Evolutionary conservation across 1,140 invertebrate genomes (phyloP).

Genomic region (Drosophila virilis): DNA sequence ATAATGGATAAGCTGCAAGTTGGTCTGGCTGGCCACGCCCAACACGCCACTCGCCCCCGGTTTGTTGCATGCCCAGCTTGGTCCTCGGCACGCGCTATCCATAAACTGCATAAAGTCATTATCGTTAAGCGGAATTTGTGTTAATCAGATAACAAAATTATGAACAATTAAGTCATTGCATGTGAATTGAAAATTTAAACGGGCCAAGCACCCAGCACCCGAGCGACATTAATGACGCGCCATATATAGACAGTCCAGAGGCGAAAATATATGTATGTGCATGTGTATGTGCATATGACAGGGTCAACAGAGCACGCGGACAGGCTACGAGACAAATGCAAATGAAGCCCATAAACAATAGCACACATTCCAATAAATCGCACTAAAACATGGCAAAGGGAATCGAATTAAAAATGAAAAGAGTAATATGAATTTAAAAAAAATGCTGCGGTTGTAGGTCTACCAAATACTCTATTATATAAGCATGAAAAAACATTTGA

Average conservation of each 20-base stretch:
- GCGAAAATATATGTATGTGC: neutral
- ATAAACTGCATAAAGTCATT: constrained; percentile 83
- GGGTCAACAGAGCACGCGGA: neutral
- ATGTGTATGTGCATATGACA: neutral
- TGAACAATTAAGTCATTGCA: constrained; percentile 83
- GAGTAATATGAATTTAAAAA: constrained; percentile 2
- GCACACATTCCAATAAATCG: neutral
- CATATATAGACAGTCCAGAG: neutral
- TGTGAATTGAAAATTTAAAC: constrained; percentile 81
- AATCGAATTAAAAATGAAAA: neutral
- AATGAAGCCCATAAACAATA: constrained; percentile 61
- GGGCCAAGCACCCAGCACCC: neutral
- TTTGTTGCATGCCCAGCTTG: constrained; percentile 20
- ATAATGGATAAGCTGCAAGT: constrained; percentile 68
- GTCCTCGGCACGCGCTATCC: constrained; percentile 63
- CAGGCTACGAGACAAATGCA: constrained; percentile 53
- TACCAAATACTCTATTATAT: too few relatives aligned
- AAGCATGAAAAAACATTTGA: too few relatives aligned
- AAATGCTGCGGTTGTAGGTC: too few relatives aligned
- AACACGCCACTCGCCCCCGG: neutral
- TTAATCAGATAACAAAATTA: constrained; percentile 83
- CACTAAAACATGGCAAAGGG: neutral
- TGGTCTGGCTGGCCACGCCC: neutral
- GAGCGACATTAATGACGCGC: constrained; percentile 48
- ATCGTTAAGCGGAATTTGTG: constrained; percentile 82